Evolutionary conservation across 2,113 vertebrate genomes (phyloP), one percentile per base, ranked within the genome.

Genomic region (Benitochromis conjunctus): DNA sequence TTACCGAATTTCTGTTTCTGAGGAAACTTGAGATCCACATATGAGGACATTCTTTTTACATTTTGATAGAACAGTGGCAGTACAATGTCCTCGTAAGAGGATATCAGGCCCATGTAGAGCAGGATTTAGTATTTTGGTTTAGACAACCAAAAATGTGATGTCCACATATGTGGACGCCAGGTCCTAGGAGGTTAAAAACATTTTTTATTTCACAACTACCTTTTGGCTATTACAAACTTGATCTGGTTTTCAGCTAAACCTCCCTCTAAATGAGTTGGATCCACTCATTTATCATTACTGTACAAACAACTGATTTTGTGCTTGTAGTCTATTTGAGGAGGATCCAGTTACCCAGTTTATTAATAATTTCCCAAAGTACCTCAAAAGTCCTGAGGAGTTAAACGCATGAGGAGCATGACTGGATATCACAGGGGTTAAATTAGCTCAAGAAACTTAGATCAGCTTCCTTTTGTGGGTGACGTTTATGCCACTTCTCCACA

Each of bases 401-500:
- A 53, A 76, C 1, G 0, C 71, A 76, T 0, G 53, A 11, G 9
- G 19, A 21, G 19, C n/a, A 5, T 55, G 18, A 2, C 71, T 53
- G 26, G 5, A 34, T 18, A 76, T 76, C 46, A 53, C 29, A 3
- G 14, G 4, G 10, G 46, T 34, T 53, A 7, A 53, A 51, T 12
- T 76, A 76, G 26, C 16, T 29, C 24, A 76, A 19, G 16, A 51
- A 58, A 80, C 26, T 31, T 60, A 9, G 56, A 58, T 82, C 21
- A 29, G 10, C 41, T 71, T 56, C 51, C 53, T 31, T 14, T 12
- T 53, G 48, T 56, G 48, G 16, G 51, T 53, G 74, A 81, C 14
- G 56, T 64, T 76, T 69, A 74, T 69, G 87, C 60, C 36, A 34
- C 62, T 78, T 83, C 31, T 77, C 36, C 87, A 48, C 58, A 29